These are phyloP conservation scores for Zeuzera pyrina DNA, from an alignment of 2,888 invertebrate genomes.

Conservation along the genomic window DNA sequence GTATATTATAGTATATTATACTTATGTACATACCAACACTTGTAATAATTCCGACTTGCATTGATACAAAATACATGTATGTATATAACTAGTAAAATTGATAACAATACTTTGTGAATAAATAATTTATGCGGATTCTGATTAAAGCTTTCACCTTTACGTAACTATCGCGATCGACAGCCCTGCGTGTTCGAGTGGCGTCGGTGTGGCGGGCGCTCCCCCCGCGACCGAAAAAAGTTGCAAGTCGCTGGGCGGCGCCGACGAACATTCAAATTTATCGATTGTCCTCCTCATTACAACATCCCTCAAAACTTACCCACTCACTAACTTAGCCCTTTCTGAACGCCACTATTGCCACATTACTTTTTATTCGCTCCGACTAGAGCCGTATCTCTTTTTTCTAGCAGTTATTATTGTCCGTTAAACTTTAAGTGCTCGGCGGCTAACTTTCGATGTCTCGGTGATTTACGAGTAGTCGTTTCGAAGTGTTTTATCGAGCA, in stretches of 20 bases:
- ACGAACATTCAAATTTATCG: constrained; percentile 72
- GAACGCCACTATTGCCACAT: constrained; percentile 55
- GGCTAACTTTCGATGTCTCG: constrained; percentile 67
- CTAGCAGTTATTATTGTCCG: constrained; percentile 68
- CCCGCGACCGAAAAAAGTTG: constrained; percentile 68
- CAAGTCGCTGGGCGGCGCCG: constrained; percentile 68
- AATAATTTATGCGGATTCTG: too few relatives aligned
- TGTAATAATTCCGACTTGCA: too few relatives aligned
- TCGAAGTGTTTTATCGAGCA: constrained; percentile 71
- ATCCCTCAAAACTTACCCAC: constrained; percentile 68
- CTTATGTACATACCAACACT: too few relatives aligned
- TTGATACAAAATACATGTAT: too few relatives aligned
- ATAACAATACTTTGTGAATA: too few relatives aligned
- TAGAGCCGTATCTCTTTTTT: constrained; percentile 56
- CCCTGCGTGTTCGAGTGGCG: constrained; percentile 33
- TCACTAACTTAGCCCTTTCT: constrained; percentile 66
- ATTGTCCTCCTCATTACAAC: constrained; percentile 69
- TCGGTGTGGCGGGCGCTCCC: constrained; percentile 50
- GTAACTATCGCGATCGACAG: constrained; percentile 1
- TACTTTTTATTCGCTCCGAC: constrained; percentile 57
- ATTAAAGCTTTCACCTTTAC: too few relatives aligned
- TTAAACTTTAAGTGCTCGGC: constrained; percentile 71
- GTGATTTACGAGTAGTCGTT: constrained; percentile 67
- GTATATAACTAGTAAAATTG: too few relatives aligned
- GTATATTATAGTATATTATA: too few relatives aligned